Conservation (phyloP, 37 sponge, comb jelly and placozoan genomes). For the Geodia barretti region DNA sequence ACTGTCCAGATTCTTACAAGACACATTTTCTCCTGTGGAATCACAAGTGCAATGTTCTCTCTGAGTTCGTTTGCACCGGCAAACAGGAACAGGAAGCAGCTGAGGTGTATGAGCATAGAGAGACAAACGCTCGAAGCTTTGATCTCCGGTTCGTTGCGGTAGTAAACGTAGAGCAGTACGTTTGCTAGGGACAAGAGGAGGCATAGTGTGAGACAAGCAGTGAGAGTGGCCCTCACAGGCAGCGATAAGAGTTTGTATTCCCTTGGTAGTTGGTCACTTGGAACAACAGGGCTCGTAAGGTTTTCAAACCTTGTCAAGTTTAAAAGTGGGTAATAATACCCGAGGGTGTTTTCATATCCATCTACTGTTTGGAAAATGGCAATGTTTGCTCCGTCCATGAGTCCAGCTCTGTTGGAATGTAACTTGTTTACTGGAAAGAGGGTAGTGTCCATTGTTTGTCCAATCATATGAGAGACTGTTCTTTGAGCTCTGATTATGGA, state of each 20-base stretch:
- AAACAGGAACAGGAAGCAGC: slow-evolving; percentile 15
- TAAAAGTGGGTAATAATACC: neutral
- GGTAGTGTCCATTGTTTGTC: too few species aligned
- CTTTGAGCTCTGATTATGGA: too few species aligned
- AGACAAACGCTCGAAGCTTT: slow-evolving; percentile 29
- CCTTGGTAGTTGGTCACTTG: neutral
- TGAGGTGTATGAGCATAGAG: slow-evolving; percentile 26
- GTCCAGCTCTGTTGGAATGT: too few species aligned
- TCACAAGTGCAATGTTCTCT: too few species aligned
- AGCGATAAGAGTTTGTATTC: neutral
- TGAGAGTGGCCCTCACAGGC: neutral
- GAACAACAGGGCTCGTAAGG: neutral
- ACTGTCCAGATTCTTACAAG: too few species aligned
- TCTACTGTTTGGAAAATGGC: too few species aligned
- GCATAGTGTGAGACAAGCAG: neutral
- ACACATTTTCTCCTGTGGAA: too few species aligned
- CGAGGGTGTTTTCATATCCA: too few species aligned
- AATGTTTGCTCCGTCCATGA: too few species aligned
- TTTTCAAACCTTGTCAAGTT: neutral
- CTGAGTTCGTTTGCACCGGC: too few species aligned
- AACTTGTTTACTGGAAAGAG: too few species aligned
- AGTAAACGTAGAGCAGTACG: slow-evolving; percentile 14
- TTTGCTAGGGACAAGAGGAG: neutral
- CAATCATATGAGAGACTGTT: too few species aligned
- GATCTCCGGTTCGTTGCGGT: slow-evolving; percentile 20